A percentile compares a stretch with the other conserved stretches of the same genome.
These are phyloP conservation scores for Apogon talboti DNA, from an alignment of 2,797 vertebrate genomes.

Conservation along the genomic window DNA sequence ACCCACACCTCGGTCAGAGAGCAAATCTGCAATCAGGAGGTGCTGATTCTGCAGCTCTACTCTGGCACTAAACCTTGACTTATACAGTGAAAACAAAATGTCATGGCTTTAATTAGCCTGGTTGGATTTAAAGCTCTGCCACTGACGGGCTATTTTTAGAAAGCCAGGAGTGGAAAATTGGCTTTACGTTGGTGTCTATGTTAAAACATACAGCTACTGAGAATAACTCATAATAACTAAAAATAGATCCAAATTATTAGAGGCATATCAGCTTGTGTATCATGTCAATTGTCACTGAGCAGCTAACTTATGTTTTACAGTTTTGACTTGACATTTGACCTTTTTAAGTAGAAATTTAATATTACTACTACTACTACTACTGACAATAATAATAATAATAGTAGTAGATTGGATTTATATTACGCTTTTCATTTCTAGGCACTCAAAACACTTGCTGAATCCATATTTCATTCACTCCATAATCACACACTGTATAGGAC, in stretches of 20 bases:
- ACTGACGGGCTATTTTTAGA: slow-evolving; percentile 60
- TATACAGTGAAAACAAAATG: slow-evolving; percentile 38
- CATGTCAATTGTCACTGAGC: not conserved
- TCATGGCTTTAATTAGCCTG: slow-evolving; percentile 48
- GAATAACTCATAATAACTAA: too few relatives aligned
- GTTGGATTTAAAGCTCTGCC: slow-evolving; percentile 53
- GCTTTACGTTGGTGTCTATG: slow-evolving; percentile 7
- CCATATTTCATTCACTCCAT: too few relatives aligned
- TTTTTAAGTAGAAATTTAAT: too few relatives aligned
- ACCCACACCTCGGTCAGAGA: slow-evolving; percentile 42
- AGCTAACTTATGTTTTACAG: not conserved
- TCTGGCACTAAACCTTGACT: slow-evolving; percentile 51
- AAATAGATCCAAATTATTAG: not conserved
- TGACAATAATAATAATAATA: too few relatives aligned
- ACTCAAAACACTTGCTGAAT: too few relatives aligned
- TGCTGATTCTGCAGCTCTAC: slow-evolving; percentile 57
- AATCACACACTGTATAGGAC: too few relatives aligned
- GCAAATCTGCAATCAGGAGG: slow-evolving; percentile 63
- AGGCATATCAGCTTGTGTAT: not conserved
- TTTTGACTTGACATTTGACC: not conserved
- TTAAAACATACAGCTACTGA: slow-evolving; percentile 14
- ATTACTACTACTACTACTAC: too few relatives aligned
- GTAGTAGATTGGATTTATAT: too few relatives aligned
- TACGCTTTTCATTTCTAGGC: too few relatives aligned
- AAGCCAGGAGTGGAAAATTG: slow-evolving; percentile 17